A percentile compares a stretch with the other conserved stretches of the same genome.
These are phyloP conservation scores for Eucera pruinosa DNA, from an alignment of 2,888 invertebrate species.

Conservation along the genomic window DNA sequence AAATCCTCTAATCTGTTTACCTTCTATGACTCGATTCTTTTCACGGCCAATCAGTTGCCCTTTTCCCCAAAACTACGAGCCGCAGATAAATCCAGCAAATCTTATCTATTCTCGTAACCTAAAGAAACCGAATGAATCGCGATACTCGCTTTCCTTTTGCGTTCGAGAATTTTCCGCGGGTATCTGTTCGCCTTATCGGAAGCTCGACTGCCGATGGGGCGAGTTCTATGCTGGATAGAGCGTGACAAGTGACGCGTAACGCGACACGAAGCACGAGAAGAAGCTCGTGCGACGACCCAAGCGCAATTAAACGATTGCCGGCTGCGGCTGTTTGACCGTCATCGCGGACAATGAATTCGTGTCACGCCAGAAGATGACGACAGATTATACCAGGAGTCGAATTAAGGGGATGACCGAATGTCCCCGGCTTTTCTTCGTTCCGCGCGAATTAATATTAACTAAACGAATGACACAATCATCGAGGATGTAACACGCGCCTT, in stretches of 20 bases:
- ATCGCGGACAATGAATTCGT: constrained; percentile 77
- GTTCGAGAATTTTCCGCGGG: constrained; percentile 13
- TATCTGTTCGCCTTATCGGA: background rate
- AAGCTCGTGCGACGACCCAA: constrained; percentile 62
- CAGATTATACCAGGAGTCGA: constrained; percentile 74
- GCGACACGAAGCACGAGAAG: constrained; percentile 10
- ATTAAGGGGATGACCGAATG: constrained; percentile 76
- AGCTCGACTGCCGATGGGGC: background rate
- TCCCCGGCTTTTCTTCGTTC: constrained; percentile 30
- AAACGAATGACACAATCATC: constrained; percentile 41
- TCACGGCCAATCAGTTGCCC: constrained; percentile 13
- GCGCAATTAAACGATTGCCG: constrained; percentile 70
- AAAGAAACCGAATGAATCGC: background rate
- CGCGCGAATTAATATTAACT: constrained; percentile 63
- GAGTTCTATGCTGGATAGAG: background rate
- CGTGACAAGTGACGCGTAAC: constrained; percentile 20
- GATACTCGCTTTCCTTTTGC: background rate
- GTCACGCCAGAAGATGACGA: constrained; percentile 77
- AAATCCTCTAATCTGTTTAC: constrained; percentile 41
- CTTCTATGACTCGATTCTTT: constrained; percentile 41
- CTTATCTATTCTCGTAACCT: constrained; percentile 23
- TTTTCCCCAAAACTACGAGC: background rate
- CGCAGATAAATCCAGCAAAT: constrained; percentile 13
- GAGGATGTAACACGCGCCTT: background rate
- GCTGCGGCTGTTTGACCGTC: constrained; percentile 64